These are phyloP conservation scores for Sakesphorus luctuosus DNA, from an alignment of 2,113 vertebrate species.

Conservation along the genomic window DNA sequence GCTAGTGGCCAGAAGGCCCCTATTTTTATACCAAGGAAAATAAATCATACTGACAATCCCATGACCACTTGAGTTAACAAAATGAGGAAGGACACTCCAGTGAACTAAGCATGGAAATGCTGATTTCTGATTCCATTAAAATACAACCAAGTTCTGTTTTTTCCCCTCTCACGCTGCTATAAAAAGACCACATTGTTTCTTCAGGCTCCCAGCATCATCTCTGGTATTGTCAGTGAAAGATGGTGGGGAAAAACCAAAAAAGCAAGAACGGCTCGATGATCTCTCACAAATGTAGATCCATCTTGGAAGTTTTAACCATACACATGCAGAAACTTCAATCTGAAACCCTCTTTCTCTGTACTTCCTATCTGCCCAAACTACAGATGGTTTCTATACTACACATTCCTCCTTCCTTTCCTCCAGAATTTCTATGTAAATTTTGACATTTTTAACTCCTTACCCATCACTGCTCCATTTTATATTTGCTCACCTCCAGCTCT, in stretches of 20 bases:
- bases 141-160: not conserved
- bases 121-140: constrained; percentile 50
- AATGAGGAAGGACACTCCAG: constrained; percentile 55
- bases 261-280: not conserved
- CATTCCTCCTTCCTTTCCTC: not conserved
- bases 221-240: not conserved
- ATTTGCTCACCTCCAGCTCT: not conserved
- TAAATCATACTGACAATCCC: not conserved
- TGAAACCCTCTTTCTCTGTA: not conserved
- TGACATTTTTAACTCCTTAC: not conserved
- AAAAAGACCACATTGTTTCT: constrained; percentile 24
- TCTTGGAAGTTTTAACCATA: not conserved
- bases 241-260: not conserved
- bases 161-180: not conserved
- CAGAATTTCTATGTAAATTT: not conserved
- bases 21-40: constrained; percentile 47
- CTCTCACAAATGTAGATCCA: rapidly evolving
- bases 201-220: not conserved
- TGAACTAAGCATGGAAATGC: constrained; percentile 49
- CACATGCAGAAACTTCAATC: not conserved
- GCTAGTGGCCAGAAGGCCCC: constrained; percentile 10
- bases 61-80: constrained; percentile 14
- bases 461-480: not conserved
- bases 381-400: not conserved
- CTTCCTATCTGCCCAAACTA: not conserved